Conservation (phyloP, 1,140 invertebrate species). For the Calosoma granatense region DNA sequence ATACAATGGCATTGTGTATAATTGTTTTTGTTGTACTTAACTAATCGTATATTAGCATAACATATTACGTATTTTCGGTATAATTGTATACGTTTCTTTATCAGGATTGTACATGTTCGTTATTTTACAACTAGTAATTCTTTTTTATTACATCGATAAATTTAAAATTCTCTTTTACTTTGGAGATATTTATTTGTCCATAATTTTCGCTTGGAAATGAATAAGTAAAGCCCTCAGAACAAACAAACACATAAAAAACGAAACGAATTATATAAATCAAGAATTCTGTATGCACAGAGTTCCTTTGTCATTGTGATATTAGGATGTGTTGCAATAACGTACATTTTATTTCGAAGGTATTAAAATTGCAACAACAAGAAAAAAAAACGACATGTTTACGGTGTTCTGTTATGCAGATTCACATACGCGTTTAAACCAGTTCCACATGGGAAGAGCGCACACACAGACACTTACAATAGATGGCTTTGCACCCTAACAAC, state of each 20-base stretch:
- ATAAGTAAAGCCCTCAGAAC: background rate
- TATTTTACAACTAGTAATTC: background rate
- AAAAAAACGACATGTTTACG: no score
- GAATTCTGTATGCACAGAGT: background rate
- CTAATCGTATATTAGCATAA: no score
- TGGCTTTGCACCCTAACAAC: background rate
- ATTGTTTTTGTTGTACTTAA: no score
- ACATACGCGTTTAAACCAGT: constrained; percentile 3
- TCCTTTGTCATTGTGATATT: background rate
- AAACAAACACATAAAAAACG: background rate
- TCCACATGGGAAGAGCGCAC: background rate
- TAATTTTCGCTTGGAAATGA: background rate
- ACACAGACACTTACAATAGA: background rate
- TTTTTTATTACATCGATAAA: background rate
- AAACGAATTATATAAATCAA: background rate
- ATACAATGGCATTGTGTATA: no score
- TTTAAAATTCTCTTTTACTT: background rate
- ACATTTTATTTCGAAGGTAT: background rate
- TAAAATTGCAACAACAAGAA: no score
- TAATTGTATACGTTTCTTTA: no score
- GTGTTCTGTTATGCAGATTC: no score
- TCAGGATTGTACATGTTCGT: no score
- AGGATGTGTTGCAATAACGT: background rate
- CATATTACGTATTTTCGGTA: no score
- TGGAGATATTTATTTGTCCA: background rate